Base-by-base conservation (phyloP, 1,140 invertebrate species). In the Atopsyche davidsoni region DNA sequence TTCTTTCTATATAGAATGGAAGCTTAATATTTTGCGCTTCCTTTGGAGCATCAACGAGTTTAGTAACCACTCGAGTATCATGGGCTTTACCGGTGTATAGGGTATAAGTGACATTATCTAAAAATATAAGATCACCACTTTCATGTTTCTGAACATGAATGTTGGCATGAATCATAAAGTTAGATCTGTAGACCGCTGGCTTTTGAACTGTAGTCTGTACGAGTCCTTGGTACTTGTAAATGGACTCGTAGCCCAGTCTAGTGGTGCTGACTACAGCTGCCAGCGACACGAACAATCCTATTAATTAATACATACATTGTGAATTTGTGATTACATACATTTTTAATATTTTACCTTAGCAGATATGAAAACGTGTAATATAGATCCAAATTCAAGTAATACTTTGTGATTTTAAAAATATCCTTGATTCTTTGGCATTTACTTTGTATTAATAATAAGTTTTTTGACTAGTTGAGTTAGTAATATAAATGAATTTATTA, bases 131-230 rank as follows among this genome's bases (percentile, higher is more conserved):
- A 32, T 24, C 25, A 11, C 40, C 44, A 44, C 47, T 46, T 7
- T 47, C 28, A 16, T 31, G 47, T 31, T 19, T 19, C 13, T 34
- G 31, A 4, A 51, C 39, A 22, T 48, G 28, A 22, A 56, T 16
- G 35, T 46, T 51, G 21, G 54, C 44, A 39, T 43, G 43, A 11
- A 56, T 56, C 10, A 44, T 25, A 43, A 25, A 56, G 17, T 51
- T 39, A 1, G 54, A 51, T 36, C 31, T 39, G 22, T 32, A 47
- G 4, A 45, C 14, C 14, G 22, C 34, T 18, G 54, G 54, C 10
- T 47, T 17, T 39, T 52, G 24, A 32, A 43, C 14, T 11, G 32
- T 32, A 31, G 36, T 40, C 35, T 48, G 42, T 4, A 56, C 49
- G 13, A 36, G 19, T 31, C 28, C 54, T 36, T 46, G 24, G 28